A percentile compares a stretch with the other conserved stretches of the same genome.
Evolutionary conservation across 2,888 invertebrate species (phyloP).

Genomic region (Drosophila setosimentum): DNA sequence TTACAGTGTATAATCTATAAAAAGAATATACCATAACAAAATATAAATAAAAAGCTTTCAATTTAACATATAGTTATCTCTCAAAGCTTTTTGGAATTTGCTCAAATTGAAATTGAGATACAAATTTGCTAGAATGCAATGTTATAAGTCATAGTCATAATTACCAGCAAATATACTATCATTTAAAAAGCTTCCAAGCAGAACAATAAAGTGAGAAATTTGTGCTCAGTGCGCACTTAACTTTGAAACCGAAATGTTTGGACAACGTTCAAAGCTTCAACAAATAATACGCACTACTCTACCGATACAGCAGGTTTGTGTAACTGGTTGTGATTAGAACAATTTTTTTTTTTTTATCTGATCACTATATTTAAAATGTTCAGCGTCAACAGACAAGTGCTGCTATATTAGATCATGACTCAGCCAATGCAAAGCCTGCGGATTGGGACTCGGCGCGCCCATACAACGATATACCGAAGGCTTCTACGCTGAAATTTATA

Average conservation of each 20-base stretch:
- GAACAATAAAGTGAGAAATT: constrained; percentile 7
- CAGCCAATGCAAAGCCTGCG: background rate
- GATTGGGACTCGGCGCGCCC: constrained; percentile 74
- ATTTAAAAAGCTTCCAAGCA: constrained; percentile 12
- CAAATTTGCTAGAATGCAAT: background rate
- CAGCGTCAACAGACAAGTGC: constrained; percentile 59
- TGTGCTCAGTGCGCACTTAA: constrained; percentile 13
- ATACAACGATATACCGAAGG: constrained; percentile 67
- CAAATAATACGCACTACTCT: constrained; percentile 14
- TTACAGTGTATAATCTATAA: background rate
- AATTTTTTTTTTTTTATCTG: background rate
- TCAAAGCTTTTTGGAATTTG: constrained; percentile 7
- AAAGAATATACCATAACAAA: background rate
- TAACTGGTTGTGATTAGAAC: background rate
- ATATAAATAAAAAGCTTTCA: constrained; percentile 7
- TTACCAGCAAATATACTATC: background rate
- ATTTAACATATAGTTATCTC: background rate
- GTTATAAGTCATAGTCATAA: too few species aligned
- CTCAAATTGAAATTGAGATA: background rate
- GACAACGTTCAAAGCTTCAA: constrained; percentile 28
- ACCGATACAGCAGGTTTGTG: constrained; percentile 50
- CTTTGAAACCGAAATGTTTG: constrained; percentile 42
- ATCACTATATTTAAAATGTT: background rate
- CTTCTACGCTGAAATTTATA: constrained; percentile 37
- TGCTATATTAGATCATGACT: constrained; percentile 13